phyloP scores from a whole-genome alignment of 1,140 invertebrate genomes.

The Monochamus saltuarius region DNA sequence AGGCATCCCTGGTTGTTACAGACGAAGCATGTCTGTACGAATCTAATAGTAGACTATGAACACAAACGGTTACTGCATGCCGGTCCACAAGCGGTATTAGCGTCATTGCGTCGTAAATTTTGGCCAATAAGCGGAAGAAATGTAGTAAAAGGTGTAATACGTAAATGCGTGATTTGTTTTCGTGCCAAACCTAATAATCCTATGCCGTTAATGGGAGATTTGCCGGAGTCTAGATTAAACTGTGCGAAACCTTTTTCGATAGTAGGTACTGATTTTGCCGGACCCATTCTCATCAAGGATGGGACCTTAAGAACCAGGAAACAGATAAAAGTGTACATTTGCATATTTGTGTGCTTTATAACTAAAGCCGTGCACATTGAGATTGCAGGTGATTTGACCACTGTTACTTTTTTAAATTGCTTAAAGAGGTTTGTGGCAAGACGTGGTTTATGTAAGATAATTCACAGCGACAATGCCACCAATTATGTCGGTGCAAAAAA shows the following conservation, averaged over 20 bases:
- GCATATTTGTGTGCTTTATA: slow-evolving; percentile 51
- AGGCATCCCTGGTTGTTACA: slow-evolving; percentile 43
- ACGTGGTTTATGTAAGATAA: slow-evolving; percentile 1
- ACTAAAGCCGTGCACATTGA: slow-evolving; percentile 52
- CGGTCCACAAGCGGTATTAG: slow-evolving; percentile 3
- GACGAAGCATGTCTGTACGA: slow-evolving; percentile 29
- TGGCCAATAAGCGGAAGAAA: slow-evolving; percentile 34
- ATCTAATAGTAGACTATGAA: slow-evolving; percentile 31
- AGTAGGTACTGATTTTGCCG: slow-evolving; percentile 50
- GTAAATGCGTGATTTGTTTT: slow-evolving; percentile 11
- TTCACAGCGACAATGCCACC: slow-evolving; percentile 28
- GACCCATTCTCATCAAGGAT: slow-evolving; percentile 45
- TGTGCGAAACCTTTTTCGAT: slow-evolving; percentile 42
- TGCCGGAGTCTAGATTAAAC: slow-evolving; percentile 15
- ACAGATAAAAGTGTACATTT: slow-evolving; percentile 49
- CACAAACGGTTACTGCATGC: slow-evolving; percentile 32
- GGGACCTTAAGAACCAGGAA: slow-evolving; percentile 37
- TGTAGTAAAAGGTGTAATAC: background rate
- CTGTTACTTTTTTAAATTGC: slow-evolving; percentile 36
- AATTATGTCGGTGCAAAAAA: slow-evolving; percentile 23
- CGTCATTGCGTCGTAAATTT: slow-evolving; percentile 22
- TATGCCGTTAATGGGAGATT: slow-evolving; percentile 3
- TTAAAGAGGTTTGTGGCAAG: slow-evolving; percentile 39
- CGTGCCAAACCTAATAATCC: slow-evolving; percentile 27
- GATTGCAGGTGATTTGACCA: slow-evolving; percentile 40